Evolutionary conservation across 2,797 vertebrate species (phyloP), one percentile per base, ranked within the genome.

Genomic region (Leptoclinus maculatus): DNA sequence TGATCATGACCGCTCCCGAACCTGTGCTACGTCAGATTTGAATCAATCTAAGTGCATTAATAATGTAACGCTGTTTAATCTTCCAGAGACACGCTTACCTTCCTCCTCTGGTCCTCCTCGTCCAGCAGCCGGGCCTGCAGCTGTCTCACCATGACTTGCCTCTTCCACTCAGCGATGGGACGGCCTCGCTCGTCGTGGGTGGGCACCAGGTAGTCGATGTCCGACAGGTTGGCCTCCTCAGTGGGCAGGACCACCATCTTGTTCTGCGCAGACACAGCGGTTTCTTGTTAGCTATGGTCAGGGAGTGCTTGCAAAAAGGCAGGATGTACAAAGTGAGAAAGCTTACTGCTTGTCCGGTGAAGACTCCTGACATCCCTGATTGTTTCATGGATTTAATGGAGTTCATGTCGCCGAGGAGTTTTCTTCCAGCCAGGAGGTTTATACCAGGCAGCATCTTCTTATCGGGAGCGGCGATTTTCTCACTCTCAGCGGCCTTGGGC

Each of bases 111-210:
- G 49, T 95, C 89, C 21, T 94, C 94, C 74, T 97, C 96, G 2
- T 94, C 91, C 43, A 93, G 91, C 88, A 98, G 93, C 66, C 96
- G 92, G 1, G 96, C 94, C 86, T 97, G 96, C 82, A 99, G 94
- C 91, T 97, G 96, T 43, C 96, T 95, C 76, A 98, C 97, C 97
- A 99, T 99, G 84, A 99, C 97, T 69, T 99, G 98, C 71, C 98
- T 95, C 92, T 99, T 99, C 98, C 98, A 99, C 93, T 99, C 98
- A 0, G 97, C 97, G 47, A 99, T 98, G 53, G 95, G 94, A 16
- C 76, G 91, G 49, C 97, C 97, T 12, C 80, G 88, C 82, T 99
- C 97, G 3, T 99, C 98, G n/a, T 95, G 93, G 3, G 96, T 98
- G 92, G 98, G 98, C 78, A 99, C 97, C 90, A 99, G 89, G 56